These are phyloP conservation scores for Calonectris borealis DNA, from an alignment of 2,113 vertebrate species.

Conservation along the genomic window DNA sequence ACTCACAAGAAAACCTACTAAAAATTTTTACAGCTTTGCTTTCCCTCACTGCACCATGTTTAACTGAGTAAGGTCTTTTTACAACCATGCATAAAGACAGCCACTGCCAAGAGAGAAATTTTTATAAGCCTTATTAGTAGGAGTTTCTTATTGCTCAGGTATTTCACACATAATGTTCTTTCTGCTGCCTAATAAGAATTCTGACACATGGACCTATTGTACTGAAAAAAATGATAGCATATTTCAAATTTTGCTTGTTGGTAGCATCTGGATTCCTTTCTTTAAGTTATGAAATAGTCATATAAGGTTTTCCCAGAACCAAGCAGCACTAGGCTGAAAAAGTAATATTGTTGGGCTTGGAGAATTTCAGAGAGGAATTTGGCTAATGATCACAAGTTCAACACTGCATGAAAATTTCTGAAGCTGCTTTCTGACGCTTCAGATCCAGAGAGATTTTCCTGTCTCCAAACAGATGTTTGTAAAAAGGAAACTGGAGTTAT, in stretches of 20 bases:
- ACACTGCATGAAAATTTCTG: background rate
- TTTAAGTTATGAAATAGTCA: background rate
- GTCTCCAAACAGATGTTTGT: constrained; percentile 30
- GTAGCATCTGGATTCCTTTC: background rate
- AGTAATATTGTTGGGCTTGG: background rate
- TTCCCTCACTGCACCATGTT: background rate
- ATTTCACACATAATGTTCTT: background rate
- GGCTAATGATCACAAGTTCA: background rate
- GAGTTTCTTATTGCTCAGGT: background rate
- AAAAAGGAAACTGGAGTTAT: constrained; percentile 13
- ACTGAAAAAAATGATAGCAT: background rate
- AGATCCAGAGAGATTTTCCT: background rate
- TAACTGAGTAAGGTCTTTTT: background rate
- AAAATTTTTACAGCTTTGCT: background rate
- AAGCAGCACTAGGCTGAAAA: background rate
- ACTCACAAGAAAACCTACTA: background rate
- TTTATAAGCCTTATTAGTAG: background rate
- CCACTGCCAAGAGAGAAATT: background rate
- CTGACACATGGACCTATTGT: background rate
- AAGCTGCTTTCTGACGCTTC: background rate
- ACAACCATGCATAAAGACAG: background rate
- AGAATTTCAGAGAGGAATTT: background rate
- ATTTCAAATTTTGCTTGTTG: background rate
- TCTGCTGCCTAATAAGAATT: background rate
- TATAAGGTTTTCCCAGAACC: background rate